phyloP scores from a whole-genome alignment of 1,140 invertebrate genomes.

The Drepana arcuata region DNA sequence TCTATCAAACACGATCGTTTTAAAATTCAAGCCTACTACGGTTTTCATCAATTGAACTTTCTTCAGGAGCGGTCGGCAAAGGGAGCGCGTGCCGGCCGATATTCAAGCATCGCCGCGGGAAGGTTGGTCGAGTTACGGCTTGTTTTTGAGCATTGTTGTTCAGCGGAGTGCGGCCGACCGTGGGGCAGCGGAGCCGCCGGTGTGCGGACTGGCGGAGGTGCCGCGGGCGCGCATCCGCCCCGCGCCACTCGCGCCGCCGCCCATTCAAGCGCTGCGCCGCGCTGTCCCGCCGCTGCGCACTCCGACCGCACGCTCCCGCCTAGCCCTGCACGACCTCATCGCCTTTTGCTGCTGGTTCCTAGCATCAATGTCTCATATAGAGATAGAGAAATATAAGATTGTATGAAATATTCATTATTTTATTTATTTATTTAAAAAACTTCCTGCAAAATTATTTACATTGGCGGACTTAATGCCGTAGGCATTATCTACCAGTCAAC shows the following conservation, averaged over 20 bases:
- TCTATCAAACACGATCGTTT: slow-evolving; percentile 51
- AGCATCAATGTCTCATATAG: too few relatives aligned
- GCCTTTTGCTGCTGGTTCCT: too few relatives aligned
- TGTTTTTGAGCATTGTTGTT: slow-evolving; percentile 67
- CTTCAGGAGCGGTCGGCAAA: slow-evolving; percentile 57
- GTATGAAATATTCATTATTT: too few relatives aligned
- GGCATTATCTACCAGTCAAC: too few relatives aligned
- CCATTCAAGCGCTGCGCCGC: slow-evolving; percentile 44
- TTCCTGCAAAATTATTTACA: too few relatives aligned
- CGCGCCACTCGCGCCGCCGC: slow-evolving; percentile 30
- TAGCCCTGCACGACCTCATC: not conserved
- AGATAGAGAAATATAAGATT: too few relatives aligned
- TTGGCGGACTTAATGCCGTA: too few relatives aligned
- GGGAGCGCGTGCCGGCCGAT: slow-evolving; percentile 57
- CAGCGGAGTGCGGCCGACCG: slow-evolving; percentile 65
- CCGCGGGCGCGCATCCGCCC: slow-evolving; percentile 43
- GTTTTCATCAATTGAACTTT: slow-evolving; percentile 60
- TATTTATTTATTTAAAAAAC: too few relatives aligned
- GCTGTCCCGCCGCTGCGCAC: slow-evolving; percentile 13
- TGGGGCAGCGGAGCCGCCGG: slow-evolving; percentile 69
- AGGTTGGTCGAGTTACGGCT: slow-evolving; percentile 49
- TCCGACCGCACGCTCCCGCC: slow-evolving; percentile 23
- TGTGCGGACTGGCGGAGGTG: slow-evolving; percentile 63
- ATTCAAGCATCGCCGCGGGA: slow-evolving; percentile 50
- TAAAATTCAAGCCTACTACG: slow-evolving; percentile 48